Conservation (phyloP, 2,113 vertebrate species). For the Corythornis madagascariensis region DNA sequence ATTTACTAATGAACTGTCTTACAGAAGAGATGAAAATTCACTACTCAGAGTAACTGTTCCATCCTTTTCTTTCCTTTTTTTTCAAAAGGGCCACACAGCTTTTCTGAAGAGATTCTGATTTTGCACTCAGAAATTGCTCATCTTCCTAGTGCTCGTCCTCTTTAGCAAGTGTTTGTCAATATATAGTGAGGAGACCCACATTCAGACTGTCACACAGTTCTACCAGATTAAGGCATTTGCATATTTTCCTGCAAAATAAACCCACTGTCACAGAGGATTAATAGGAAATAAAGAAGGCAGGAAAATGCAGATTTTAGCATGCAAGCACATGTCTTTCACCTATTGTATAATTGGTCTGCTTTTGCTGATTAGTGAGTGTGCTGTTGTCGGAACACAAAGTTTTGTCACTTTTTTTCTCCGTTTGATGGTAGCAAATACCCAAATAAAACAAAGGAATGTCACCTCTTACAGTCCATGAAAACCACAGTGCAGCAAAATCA, state of each 20-base stretch:
- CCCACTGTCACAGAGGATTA: constrained; percentile 52
- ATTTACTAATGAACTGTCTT: neutral
- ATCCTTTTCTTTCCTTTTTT: neutral
- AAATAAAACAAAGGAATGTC: constrained; percentile 53
- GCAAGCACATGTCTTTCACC: constrained; percentile 40
- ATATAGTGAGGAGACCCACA: neutral
- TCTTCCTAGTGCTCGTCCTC: neutral
- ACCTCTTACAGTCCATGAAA: neutral
- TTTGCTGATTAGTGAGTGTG: constrained; percentile 54
- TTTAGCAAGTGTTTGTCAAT: constrained; percentile 31
- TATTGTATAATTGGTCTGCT: constrained; percentile 29
- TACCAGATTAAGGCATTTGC: constrained; percentile 63
- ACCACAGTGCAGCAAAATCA: neutral
- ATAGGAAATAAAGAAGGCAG: constrained; percentile 48
- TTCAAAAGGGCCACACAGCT: neutral
- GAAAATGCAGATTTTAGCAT: constrained; percentile 40
- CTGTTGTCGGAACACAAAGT: constrained; percentile 44
- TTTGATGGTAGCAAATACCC: constrained; percentile 34
- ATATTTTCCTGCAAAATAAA: constrained; percentile 64
- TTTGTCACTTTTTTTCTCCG: neutral
- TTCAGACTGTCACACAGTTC: constrained; percentile 24
- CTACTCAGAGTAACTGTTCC: neutral
- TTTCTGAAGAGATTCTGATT: constrained; percentile 3
- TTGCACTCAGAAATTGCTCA: constrained; percentile 7
- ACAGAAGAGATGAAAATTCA: neutral